These are phyloP conservation scores for Drosophila saltans DNA, from an alignment of 1,140 invertebrate species.

Conservation along the genomic window DNA sequence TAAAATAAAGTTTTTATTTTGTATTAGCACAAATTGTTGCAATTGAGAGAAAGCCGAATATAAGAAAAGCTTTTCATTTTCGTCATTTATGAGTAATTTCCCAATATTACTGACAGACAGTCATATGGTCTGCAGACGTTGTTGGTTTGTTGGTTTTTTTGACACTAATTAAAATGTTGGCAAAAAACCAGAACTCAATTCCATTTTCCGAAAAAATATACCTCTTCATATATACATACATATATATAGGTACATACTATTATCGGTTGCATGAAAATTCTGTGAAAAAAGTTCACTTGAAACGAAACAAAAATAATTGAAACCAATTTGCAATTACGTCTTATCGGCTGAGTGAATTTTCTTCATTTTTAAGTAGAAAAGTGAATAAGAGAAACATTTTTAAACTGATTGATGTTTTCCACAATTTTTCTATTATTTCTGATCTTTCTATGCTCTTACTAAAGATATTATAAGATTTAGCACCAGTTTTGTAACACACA, in stretches of 20 bases:
- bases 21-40: too few relatives aligned
- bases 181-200: not conserved
- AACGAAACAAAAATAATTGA: not conserved
- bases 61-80: not conserved
- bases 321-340: not conserved
- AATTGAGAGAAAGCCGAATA: not conserved
- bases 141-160: not conserved
- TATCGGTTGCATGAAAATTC: too few relatives aligned
- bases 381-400: too few relatives aligned
- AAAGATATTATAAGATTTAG: too few relatives aligned
- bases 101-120: not conserved
- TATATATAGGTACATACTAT: too few relatives aligned
- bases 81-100: not conserved
- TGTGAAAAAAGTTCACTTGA: not conserved
- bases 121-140: not conserved
- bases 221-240: too few relatives aligned
- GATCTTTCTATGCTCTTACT: too few relatives aligned
- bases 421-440: too few relatives aligned
- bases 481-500: too few relatives aligned
- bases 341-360: not conserved
- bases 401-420: too few relatives aligned
- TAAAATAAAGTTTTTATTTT: too few relatives aligned
- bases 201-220: not conserved
- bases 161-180: not conserved
- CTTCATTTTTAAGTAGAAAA: too few relatives aligned